phyloP scores from a whole-genome alignment of 2,797 vertebrate genomes.

The Lepidocolaptes lacrymiger region DNA sequence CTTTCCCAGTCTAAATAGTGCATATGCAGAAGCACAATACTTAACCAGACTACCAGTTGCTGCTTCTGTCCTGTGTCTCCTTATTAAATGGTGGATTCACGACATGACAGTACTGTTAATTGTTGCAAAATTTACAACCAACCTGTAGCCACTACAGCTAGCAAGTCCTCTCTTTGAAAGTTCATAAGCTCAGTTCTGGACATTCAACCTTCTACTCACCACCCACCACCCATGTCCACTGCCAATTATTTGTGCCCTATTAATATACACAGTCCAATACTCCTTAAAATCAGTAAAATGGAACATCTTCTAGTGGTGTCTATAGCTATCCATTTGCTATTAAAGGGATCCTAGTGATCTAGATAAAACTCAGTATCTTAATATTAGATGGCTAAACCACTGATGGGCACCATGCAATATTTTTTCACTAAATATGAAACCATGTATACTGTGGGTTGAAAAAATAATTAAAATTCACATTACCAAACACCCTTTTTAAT shows the following conservation, averaged over 20 bases:
- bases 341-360: not conserved
- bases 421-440: not conserved
- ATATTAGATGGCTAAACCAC: not conserved
- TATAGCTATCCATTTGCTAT: not conserved
- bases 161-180: not conserved
- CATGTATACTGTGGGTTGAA: not conserved
- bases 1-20: not conserved
- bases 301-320: not conserved
- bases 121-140: not conserved
- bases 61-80: not conserved
- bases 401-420: not conserved
- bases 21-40: not conserved
- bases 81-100: not conserved
- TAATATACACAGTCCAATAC: not conserved
- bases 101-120: not conserved
- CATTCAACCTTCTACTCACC: not conserved
- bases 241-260: not conserved
- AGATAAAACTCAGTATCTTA: not conserved
- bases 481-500: not conserved
- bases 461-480: not conserved
- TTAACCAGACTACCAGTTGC: accelerated
- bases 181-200: not conserved
- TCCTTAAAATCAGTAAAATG: not conserved
- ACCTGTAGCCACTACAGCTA: not conserved
- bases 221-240: accelerated